Base-by-base conservation (phyloP, 1,140 invertebrate species). In the Meloidogyne hapla region DNA sequence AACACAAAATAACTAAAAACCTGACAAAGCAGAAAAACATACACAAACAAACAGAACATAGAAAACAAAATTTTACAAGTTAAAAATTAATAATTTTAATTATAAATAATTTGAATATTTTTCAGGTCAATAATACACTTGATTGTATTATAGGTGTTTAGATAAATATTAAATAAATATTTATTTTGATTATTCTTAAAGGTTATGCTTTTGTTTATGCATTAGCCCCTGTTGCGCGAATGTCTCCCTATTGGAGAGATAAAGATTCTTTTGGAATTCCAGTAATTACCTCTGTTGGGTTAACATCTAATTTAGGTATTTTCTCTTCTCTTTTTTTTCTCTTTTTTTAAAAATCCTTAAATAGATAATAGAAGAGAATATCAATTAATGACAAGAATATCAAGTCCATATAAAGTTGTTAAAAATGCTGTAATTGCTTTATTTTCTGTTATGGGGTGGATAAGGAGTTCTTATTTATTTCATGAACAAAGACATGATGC, bases 261-360 rank as follows among this genome's bases (percentile, higher is more conserved):
- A 70, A 73, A 8, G 82, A 84, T 65, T 84, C 81, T n/a, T 38
- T 62, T 61, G 81, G 83, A 15, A 83, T 85, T 61, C 77, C 77
- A 63, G 91, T 96, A 1, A 87, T 96, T 6, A 94, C 93, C 1
- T 91, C 93, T 0, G 93, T 93, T 0, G 94, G 92, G 0, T 91
- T 93, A 80, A 92, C 92, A 0, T 91, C 92, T 71, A 91, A 92
- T 69, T 94, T 94, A 87, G 90, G 89, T 66, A 75, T 79, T 9
- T 73, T 9, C 21, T 62, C 13, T 3, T 69, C 26, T 28, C 13
- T 38, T 25, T 13, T 12, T 15, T 4, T n/a, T 56, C 18, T 6
- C 4, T 56, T 56, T n/a, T 5, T n/a, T 56, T 15, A 56, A 56
- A 56, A 56, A n/a, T 33, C 33, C 33, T 8, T 33, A n/a, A n/a